Base-by-base conservation (phyloP, 2,113 vertebrate species). In the Irena cyanogastra region DNA sequence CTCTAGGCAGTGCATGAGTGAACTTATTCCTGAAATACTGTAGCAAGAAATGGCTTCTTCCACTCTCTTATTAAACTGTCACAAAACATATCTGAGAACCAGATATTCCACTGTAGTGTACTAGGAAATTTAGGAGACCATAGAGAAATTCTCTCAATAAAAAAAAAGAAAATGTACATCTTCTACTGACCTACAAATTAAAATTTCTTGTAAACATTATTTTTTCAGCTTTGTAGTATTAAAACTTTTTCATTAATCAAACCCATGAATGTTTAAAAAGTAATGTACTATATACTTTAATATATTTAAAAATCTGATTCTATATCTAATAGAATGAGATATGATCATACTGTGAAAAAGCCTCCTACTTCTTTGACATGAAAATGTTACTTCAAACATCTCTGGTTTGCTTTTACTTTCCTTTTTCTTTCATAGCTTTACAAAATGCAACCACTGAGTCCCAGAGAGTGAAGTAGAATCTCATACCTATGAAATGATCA, bases 21-120 rank as follows among this genome's bases (percentile, higher is more conserved):
- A 93, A 97, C 83, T 85, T 82, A 94, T 96, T 95, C 93, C 95
- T 96, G 68, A 92, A 82, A 82, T 75, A 91, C 57, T 95, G 77
- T 89, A 81, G 49, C 69, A 92, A 96, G 85, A 74, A 60, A 57
- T 42, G 4, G 6, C 39, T 44, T 92, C 88, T 70, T 94, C 57
- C 6, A n/a, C 41, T 85, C 28, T 89, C 95, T 87, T 72, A 87
- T 85, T 91, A 77, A 85, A 66, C 47, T 93, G 94, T 95, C 96
- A 96, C 21, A 77, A 74, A 76, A 61, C 23, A 44, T 95, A 90
- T 79, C 66, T 95, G 88, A 95, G 95, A 97, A 96, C 21, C n/a
- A 75, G 37, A 16, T 86, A 95, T 88, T 89, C 78, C 61, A 30
- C 39, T 54, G 53, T 23, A 86, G 83, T 66, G 30, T 53, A 68